Evolutionary conservation across 2,888 invertebrate genomes (phyloP).

Genomic region (Netelia virgata): DNA sequence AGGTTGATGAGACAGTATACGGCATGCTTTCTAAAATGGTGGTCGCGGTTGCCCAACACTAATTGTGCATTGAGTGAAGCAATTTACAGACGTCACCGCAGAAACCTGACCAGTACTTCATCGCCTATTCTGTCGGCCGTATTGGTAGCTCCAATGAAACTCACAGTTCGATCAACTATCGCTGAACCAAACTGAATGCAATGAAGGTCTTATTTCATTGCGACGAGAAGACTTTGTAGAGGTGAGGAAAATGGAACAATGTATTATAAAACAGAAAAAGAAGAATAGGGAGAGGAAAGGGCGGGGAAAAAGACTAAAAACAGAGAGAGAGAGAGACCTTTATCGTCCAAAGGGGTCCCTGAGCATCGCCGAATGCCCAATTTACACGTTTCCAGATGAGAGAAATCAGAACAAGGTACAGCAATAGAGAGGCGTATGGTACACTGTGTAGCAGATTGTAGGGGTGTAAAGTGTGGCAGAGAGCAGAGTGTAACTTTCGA

Average conservation of each 20-base stretch:
- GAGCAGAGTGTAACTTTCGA: conserved; percentile 79
- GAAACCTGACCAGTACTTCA: conserved; percentile 64
- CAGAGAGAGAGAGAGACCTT: conserved; percentile 6
- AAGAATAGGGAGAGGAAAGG: conserved; percentile 6
- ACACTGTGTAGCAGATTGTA: conserved; percentile 23
- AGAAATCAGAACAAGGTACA: conserved; percentile 2
- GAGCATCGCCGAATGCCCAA: conserved; percentile 57
- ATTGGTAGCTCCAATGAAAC: conserved; percentile 34
- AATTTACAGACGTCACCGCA: conserved; percentile 77
- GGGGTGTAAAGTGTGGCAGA: conserved; percentile 27
- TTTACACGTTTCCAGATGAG: conserved; percentile 37
- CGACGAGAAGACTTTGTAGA: conserved; percentile 47
- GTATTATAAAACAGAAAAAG: neutral
- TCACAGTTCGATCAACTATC: conserved; percentile 53
- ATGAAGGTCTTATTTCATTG: conserved; percentile 48
- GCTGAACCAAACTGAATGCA: conserved; percentile 51
- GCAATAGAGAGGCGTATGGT: neutral
- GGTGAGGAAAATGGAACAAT: conserved; percentile 5
- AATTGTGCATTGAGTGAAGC: conserved; percentile 75
- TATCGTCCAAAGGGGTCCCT: conserved; percentile 8
- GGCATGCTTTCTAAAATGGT: conserved; percentile 36
- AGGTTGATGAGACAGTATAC: conserved; percentile 14
- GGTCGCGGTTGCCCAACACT: conserved; percentile 71
- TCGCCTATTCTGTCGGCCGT: neutral
- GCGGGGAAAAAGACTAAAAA: neutral